Evolutionary conservation across 2,113 vertebrate species (phyloP), one percentile per base, ranked within the genome.

Genomic region (Melanotaenia duboulayi): DNA sequence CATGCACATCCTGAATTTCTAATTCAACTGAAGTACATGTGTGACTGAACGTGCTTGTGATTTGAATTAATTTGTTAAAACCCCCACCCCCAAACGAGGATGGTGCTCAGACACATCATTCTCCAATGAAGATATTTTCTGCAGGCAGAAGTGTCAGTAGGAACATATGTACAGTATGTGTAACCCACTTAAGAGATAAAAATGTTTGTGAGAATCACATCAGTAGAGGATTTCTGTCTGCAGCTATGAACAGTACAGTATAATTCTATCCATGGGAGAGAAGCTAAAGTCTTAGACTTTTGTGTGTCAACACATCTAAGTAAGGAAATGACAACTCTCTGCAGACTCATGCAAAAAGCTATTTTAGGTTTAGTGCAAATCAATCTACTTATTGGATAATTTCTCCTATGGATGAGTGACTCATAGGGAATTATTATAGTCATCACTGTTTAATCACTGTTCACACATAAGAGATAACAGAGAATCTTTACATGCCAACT

Each of bases 381-480:
- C 74, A 76, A 37, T 78, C 51, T 25, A 19, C 69, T 63, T 20
- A 61, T 86, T 65, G 68, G 49, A 78, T 46, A 69, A 44, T 64
- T 65, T 57, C 63, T 66, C 56, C 39, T 52, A 24, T 56, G 71
- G n/a, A 72, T 65, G 80, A 68, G 49, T 46, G 44, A 52, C 42
- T 73, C 60, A 40, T 23, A 77, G 66, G 54, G 66, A 69, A 77
- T 76, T 72, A 71, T 81, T 61, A 56, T 10, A n/a, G 39, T 82
- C 63, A 65, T 71, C 69, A 65, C 35, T 67, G 46, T 76, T 78
- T 52, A 63, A 82, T 82, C 70, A 76, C 54, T 69, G 37, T 59
- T 46, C 32, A 32, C 44, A 60, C 42, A 54, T 61, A 63, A 14
- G 58, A n/a, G 56, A 66, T 55, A 23, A 76, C 55, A 66, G 28